Percentiles rank a stretch among this genome's conserved stretches.
phyloP scores from a whole-genome alignment of 2,797 vertebrate species.

The Margarornis squamiger region DNA sequence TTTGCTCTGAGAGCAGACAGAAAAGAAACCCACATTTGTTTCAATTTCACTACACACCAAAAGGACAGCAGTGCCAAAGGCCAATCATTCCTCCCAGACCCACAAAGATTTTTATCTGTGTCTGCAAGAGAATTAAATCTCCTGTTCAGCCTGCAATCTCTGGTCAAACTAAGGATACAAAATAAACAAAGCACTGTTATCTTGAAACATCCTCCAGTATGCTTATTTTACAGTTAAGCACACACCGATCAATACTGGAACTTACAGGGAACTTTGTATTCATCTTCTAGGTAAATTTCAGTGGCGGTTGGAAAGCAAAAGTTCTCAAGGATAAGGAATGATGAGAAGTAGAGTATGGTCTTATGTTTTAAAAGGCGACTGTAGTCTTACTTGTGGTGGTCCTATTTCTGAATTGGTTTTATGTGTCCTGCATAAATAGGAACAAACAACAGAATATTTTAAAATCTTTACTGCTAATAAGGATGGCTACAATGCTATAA shows the following conservation, averaged over 20 bases:
- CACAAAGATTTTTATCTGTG: background rate
- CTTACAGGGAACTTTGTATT: background rate
- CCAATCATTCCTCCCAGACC: background rate
- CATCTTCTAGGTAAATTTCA: background rate
- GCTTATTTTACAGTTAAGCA: background rate
- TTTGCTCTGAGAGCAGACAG: background rate
- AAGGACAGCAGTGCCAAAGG: background rate
- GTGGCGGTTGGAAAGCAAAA: background rate
- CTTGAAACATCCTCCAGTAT: background rate
- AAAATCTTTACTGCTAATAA: background rate
- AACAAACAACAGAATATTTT: background rate
- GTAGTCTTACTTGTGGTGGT: background rate
- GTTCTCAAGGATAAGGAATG: background rate
- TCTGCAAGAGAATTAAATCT: background rate
- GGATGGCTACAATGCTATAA: rapidly evolving
- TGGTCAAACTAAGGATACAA: background rate
- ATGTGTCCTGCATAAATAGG: background rate
- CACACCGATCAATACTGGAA: background rate
- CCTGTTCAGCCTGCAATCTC: background rate
- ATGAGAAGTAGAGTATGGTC: background rate
- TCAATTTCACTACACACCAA: background rate
- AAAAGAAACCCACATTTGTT: background rate
- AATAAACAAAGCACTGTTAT: background rate
- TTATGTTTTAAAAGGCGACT: background rate
- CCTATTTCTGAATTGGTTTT: background rate